phyloP scores from a whole-genome alignment of 2,797 vertebrate species.

The Steatocranus sp. region DNA sequence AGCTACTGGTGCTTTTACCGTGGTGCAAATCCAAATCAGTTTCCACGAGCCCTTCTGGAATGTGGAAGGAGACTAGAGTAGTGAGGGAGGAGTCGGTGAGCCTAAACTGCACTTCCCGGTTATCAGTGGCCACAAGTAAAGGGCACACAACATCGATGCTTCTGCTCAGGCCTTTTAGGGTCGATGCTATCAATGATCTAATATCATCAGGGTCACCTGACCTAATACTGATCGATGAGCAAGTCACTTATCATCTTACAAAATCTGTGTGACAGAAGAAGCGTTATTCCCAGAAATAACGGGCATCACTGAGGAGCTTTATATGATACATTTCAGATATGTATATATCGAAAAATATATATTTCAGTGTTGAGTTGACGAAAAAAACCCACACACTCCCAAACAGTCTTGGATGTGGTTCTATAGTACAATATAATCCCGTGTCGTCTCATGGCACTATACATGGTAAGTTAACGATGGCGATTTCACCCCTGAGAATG shows the following conservation, averaged over 20 bases:
- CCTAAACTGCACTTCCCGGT: neutral
- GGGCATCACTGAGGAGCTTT: neutral
- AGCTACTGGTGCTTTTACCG: neutral
- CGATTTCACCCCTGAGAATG: neutral
- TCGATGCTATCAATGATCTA: constrained; percentile 16
- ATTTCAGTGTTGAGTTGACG: neutral
- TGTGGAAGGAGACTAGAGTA: neutral
- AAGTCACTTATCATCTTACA: neutral
- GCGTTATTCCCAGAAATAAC: neutral
- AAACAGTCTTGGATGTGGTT: neutral
- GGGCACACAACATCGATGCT: neutral
- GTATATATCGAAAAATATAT: neutral
- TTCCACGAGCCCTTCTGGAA: neutral
- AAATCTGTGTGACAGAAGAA: neutral
- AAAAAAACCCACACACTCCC: fast-evolving
- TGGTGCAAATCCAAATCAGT: neutral
- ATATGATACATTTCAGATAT: neutral
- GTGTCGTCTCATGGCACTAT: neutral
- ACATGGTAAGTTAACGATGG: neutral
- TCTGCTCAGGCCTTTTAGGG: constrained; percentile 12
- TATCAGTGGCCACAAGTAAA: neutral
- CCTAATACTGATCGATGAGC: neutral
- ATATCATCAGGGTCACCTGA: constrained; percentile 7
- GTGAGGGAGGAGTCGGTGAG: neutral
- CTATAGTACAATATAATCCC: neutral